Conservation (phyloP, 2,888 invertebrate genomes). For the Oxytorus armatus region DNA sequence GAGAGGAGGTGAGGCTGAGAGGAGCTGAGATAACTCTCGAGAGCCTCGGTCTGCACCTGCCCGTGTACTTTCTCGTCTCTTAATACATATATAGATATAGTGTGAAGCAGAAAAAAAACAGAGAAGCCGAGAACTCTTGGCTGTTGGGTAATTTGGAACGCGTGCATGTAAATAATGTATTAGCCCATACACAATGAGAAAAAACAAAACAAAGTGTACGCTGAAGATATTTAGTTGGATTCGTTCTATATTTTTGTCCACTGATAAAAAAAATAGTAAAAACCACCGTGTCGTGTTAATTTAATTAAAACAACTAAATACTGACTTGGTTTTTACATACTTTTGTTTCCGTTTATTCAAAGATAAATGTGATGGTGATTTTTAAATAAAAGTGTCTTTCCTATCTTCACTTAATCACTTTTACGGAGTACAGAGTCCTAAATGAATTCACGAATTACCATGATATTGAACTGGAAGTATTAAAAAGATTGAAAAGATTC, state of each 20-base stretch:
- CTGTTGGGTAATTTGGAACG: conserved; percentile 38
- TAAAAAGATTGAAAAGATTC: too few relatives aligned
- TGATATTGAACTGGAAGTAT: too few relatives aligned
- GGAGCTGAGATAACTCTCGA: conserved; percentile 52
- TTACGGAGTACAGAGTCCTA: neutral
- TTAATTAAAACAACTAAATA: too few relatives aligned
- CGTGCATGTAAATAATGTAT: conserved; percentile 70
- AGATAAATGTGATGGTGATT: conserved; percentile 32
- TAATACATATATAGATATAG: neutral
- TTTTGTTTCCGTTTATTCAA: too few relatives aligned
- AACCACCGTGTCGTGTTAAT: too few relatives aligned
- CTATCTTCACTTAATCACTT: conserved; percentile 1
- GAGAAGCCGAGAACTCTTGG: conserved; percentile 24
- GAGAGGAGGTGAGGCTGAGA: neutral
- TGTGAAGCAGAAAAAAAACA: neutral
- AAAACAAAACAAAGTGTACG: too few relatives aligned
- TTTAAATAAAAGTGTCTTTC: conserved; percentile 56
- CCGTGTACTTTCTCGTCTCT: conserved; percentile 45
- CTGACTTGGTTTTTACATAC: too few relatives aligned
- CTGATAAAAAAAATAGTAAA: too few relatives aligned
- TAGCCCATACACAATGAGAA: conserved; percentile 65
- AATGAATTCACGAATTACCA: too few relatives aligned
- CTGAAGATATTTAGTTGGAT: too few relatives aligned
- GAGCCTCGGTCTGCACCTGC: conserved; percentile 65
- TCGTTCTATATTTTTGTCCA: too few relatives aligned